Evolutionary conservation across 2,797 vertebrate species (phyloP).

Genomic region (Mallotus villosus): DNA sequence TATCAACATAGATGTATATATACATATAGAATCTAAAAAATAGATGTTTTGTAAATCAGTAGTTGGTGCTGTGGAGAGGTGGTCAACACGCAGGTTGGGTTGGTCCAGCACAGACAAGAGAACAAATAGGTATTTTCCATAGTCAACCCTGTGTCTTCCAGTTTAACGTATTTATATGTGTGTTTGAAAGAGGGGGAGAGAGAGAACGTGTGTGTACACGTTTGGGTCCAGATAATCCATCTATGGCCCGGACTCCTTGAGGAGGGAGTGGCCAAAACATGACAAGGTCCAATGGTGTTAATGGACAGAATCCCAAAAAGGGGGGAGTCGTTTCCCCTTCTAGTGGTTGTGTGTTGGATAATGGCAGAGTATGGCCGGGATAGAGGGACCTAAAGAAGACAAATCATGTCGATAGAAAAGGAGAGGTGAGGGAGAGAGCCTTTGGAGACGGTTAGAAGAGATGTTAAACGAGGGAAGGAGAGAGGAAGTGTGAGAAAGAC

Average conservation of each 20-base stretch:
- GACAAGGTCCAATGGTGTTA: constrained; percentile 20
- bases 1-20: constrained; percentile 38
- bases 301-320: constrained; percentile 18
- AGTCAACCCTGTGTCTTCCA: constrained; percentile 69
- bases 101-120: constrained; percentile 27
- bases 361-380: constrained; percentile 12
- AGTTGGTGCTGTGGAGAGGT: constrained; percentile 56
- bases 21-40: constrained; percentile 58
- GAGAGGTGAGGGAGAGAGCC: not conserved
- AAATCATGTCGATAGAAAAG: not conserved
- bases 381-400: not conserved
- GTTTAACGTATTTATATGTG: constrained; percentile 38
- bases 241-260: not conserved
- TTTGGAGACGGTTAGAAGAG: not conserved
- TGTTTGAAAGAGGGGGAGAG: not conserved
- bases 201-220: constrained; percentile 27
- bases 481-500: not conserved
- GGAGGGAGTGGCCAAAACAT: constrained; percentile 15
- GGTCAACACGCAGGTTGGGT: constrained; percentile 51
- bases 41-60: constrained; percentile 69
- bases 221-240: constrained; percentile 31
- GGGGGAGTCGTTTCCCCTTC: constrained; percentile 34
- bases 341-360: constrained; percentile 47
- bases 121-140: constrained; percentile 9
- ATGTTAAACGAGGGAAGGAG: not conserved